Percentiles rank a stretch among this genome's conserved stretches.
Evolutionary conservation across 2,113 vertebrate genomes (phyloP).

Genomic region (Oplegnathus fasciatus): DNA sequence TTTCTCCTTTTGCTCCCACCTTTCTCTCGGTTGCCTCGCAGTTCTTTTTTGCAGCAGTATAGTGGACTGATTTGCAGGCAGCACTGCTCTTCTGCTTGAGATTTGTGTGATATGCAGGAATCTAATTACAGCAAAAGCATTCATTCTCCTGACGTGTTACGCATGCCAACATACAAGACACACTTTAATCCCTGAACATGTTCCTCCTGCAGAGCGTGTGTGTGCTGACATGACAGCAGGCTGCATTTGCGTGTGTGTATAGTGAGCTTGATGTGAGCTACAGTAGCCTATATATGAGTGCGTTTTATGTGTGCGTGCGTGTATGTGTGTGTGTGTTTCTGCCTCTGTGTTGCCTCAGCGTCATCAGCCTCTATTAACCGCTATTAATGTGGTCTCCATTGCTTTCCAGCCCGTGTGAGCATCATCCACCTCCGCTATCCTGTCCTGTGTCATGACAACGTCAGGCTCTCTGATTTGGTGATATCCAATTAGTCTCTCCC

Average conservation of each 20-base stretch:
- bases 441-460: slow-evolving; percentile 40
- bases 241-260: neutral
- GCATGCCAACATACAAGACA: slow-evolving; percentile 2
- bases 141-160: slow-evolving; percentile 28
- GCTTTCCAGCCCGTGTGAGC: slow-evolving; percentile 12
- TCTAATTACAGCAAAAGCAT: slow-evolving; percentile 45
- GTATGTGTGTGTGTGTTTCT: neutral
- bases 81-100: slow-evolving; percentile 9
- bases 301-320: neutral
- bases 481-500: slow-evolving; percentile 77
- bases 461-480: slow-evolving; percentile 62
- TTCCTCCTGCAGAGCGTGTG: neutral
- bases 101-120: slow-evolving; percentile 40
- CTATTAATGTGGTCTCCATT: slow-evolving; percentile 30
- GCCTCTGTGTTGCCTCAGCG: slow-evolving; percentile 1
- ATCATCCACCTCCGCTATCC: slow-evolving; percentile 27
- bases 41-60: neutral
- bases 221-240: neutral
- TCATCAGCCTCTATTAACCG: slow-evolving; percentile 24
- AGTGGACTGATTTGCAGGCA: slow-evolving; percentile 29
- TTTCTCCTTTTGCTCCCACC: slow-evolving; percentile 21
- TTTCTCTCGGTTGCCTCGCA: neutral
- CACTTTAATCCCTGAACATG: neutral
- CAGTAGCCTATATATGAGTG: neutral
- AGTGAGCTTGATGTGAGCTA: neutral